Evolutionary conservation across 2,113 vertebrate genomes (phyloP).

Genomic region (Corythornis vintsioides): DNA sequence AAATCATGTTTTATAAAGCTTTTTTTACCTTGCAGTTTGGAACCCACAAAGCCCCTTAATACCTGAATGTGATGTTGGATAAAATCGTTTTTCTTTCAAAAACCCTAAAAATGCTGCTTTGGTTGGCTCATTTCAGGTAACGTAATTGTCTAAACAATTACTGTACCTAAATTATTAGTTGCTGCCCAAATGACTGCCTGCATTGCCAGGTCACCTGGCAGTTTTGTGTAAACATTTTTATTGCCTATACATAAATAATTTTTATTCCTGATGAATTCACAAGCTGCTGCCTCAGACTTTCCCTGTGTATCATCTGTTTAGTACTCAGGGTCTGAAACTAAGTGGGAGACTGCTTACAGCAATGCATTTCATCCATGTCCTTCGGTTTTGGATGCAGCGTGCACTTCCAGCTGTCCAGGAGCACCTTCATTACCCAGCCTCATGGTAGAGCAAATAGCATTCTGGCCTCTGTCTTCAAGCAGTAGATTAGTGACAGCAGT

Average conservation of each 20-base stretch:
- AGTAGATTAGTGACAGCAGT: slow-evolving; percentile 58
- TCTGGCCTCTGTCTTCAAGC: slow-evolving; percentile 24
- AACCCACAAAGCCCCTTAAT: background rate
- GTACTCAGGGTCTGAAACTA: slow-evolving; percentile 56
- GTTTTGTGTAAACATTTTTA: background rate
- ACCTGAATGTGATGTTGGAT: background rate
- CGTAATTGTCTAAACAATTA: background rate
- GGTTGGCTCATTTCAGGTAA: background rate
- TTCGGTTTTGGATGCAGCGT: background rate
- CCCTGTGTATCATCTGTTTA: background rate
- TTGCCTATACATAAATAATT: background rate
- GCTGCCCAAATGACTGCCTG: background rate
- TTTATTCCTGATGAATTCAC: background rate
- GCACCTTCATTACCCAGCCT: slow-evolving; percentile 75
- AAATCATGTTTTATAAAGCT: background rate
- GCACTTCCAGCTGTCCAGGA: slow-evolving; percentile 69
- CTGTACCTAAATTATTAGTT: background rate
- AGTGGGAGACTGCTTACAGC: slow-evolving; percentile 77
- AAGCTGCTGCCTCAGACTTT: background rate
- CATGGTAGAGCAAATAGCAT: slow-evolving; percentile 70
- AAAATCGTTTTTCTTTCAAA: background rate
- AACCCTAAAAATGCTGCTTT: background rate
- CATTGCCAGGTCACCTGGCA: background rate
- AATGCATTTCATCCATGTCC: slow-evolving; percentile 71
- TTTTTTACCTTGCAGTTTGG: background rate